Evolutionary conservation across 2,888 invertebrate species (phyloP), one percentile per base, ranked within the genome.

Genomic region (Phyllotreta cruciferae): DNA sequence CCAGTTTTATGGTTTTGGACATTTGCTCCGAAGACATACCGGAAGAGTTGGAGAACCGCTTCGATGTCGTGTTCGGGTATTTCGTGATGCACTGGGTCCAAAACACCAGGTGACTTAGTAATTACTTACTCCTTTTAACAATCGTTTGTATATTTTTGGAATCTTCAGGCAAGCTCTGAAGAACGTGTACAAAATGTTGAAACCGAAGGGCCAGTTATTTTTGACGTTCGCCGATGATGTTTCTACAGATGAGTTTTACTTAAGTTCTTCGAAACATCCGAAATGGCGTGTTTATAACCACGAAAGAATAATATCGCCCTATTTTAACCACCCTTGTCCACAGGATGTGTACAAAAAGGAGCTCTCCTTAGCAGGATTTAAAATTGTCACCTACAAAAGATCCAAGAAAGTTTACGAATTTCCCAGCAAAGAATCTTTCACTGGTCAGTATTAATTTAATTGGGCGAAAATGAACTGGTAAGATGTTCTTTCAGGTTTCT

Each of bases 171-270:
- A 79, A 71, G 88, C 88, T 0, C 82, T 89, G 56, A 80, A 80
- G 56, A 90, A 90, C 74, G 87, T 92, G 57, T 86, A 84, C 77
- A 80, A 86, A 37, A 77, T 92, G 56, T 79, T 93, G n/a, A 83
- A 82, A 63, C 85, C 86, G 0, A 87, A 86, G 3, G 92, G 92
- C 0, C 88, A 89, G 71, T 86, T 88, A 50, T 79, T 92, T 11
- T 76, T 92, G 1, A 84, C 87, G 11, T 91, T 91, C 73, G 56
- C 6, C 13, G 60, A 65, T 10, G 39, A 62, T 38, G 56, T 39
- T 2, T 63, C 64, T 6, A 34, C 35, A 1, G 62, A 66, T 36
- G 60, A 58, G 11, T 52, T 62, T 11, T 66, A 56, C 35, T 52
- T 53, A 41, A 36, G n/a, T 5, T 14, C 63, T 6, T 61, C 57